Evolutionary conservation across 2,113 vertebrate species (phyloP).

Genomic region (Serranochromis macrocephalus): DNA sequence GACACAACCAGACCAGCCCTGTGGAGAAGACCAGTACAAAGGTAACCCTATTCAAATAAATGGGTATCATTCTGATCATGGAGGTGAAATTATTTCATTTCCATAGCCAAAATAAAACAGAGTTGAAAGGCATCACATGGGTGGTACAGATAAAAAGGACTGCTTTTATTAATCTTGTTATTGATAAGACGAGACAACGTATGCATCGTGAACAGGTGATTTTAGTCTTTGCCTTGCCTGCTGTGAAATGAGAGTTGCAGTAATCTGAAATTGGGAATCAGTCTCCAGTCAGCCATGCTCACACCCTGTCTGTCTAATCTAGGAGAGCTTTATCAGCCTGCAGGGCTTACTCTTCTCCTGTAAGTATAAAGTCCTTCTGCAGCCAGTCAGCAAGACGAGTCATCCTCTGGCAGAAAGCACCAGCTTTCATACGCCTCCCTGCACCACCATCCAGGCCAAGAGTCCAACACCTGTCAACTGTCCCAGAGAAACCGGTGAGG

Average conservation of each 20-base stretch:
- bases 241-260: background rate
- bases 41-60: background rate
- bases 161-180: background rate
- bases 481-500: slow-evolving; percentile 69
- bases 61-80: too few species aligned
- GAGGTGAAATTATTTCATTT: background rate
- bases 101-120: background rate
- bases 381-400: slow-evolving; percentile 66
- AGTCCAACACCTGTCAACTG: slow-evolving; percentile 71
- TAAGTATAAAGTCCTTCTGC: slow-evolving; percentile 85
- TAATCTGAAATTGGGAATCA: background rate
- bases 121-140: background rate
- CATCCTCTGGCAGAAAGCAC: slow-evolving; percentile 69
- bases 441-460: slow-evolving; percentile 77
- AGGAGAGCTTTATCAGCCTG: slow-evolving; percentile 84
- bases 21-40: slow-evolving; percentile 49
- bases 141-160: background rate
- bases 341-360: slow-evolving; percentile 82
- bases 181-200: background rate
- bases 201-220: background rate
- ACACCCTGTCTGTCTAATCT: background rate
- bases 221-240: background rate
- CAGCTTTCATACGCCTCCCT: slow-evolving; percentile 82
- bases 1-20: slow-evolving; percentile 70
- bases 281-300: background rate